Evolutionary conservation across 1,140 invertebrate genomes (phyloP), one percentile per base, ranked within the genome.

Genomic region (Bombus impatiens): DNA sequence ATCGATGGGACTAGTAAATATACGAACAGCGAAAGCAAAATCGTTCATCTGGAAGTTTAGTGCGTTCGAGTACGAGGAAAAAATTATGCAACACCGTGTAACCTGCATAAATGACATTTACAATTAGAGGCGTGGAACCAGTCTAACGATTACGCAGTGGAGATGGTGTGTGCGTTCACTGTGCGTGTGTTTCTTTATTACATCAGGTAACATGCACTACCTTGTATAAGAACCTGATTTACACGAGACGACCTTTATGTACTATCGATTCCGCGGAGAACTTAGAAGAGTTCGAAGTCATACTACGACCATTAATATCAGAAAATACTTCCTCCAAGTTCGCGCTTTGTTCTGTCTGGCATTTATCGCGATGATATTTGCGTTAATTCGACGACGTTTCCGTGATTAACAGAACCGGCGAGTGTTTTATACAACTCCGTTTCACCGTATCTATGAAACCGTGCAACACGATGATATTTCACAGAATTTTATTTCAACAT

Each of bases 61-160:
- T 13, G 12, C 12, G 59, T n/a, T n/a, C 28, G 12, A 62, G 12
- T 62, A 32, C 13, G 68, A 22, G 1, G 22, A 57, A 37, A 28
- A 57, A 76, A 76, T 76, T 25, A 76, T 4, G 47, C 47, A 68
- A 79, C 62, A 32, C 40, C 12, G 42, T 25, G 40, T 59, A 84
- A 84, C 83, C 42, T 80, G 83, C 79, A 84, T 71, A 80, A 80
- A 84, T 84, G 83, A 80, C 83, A 84, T 84, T 84, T 84, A 80
- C 83, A 84, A 80, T 84, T 84, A 80, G 53, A 84, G 83, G 83
- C 83, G 83, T 85, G 83, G 83, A 85, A 85, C 77, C 83, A 78
- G 83, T 85, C 83, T 80, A 85, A 85, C 67, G 83, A 80, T 85
- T 85, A 80, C 83, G 53, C 68, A 68, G 40, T 25, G 47, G 47